Evolutionary conservation across 2,888 invertebrate genomes (phyloP), one percentile per base, ranked within the genome.

Genomic region (Yponomeuta plumbellus): DNA sequence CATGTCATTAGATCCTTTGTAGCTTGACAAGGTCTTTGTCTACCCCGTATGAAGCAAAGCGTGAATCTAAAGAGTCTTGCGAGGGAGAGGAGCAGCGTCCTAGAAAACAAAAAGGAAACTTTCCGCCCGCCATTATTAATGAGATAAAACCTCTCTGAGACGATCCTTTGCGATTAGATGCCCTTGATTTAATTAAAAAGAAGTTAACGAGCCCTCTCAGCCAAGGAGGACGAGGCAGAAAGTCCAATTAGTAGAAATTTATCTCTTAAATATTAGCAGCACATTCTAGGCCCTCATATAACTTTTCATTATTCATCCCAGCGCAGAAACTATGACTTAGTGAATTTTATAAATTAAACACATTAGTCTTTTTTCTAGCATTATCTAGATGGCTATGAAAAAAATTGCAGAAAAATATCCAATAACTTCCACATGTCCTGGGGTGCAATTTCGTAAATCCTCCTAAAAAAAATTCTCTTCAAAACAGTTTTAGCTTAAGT

Each of bases 121-220:
- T 61, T 61, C 26, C 23, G 58, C 23, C 61, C 5, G 26, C 61
- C 26, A 61, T 34, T 26, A 61, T 61, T 61, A 61, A 61, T 61
- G 61, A 61, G 61, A 34, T 61, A 61, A n/a, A 26, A 61, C 22
- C 22, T 23, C 61, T 34, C n/a, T 23, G 13, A 61, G 26, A 61
- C 23, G 61, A 26, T 61, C 40, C 22, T 62, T 71, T 71, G 67
- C 80, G 81, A 84, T 81, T 84, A 83, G 81, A 70, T 71, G 73
- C 73, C 77, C 76, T 78, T 81, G 77, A 81, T 86, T 87, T 84
- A 87, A 87, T 88, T 87, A 84, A 85, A 86, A 86, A 84, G 79
- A 86, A 66, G 20, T 52, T 61, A 63, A 63, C 63, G 63, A 63
- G 40, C 63, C 63, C 13, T 4, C 44, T 11, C 22, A 13, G 44